A percentile compares a stretch with the other conserved stretches of the same genome.
Conservation (phyloP, 2,888 invertebrate species). For the Agrochola litura region DNA sequence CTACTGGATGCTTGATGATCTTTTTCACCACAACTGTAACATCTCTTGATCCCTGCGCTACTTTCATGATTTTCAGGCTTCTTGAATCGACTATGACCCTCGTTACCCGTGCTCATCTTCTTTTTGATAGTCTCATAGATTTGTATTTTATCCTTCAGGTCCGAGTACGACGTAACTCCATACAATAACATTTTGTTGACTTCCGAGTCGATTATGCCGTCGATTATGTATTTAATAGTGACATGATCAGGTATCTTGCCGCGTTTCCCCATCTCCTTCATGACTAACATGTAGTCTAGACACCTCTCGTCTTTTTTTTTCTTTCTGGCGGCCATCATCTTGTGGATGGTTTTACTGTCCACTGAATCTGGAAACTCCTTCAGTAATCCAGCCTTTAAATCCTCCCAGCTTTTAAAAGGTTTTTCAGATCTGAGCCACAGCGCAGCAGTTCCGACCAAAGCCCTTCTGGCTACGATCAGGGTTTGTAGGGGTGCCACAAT, state of each 20-base stretch:
- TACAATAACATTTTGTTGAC: neutral
- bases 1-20: no score
- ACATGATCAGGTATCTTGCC: slow-evolving; percentile 1
- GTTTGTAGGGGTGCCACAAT: no score
- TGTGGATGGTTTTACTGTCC: neutral
- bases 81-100: no score
- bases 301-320: neutral
- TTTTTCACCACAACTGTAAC: no score
- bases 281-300: neutral
- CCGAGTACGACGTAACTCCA: neutral
- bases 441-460: no score
- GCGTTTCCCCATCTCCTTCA: neutral
- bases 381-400: neutral
- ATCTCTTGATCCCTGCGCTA: no score
- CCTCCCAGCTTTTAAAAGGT: neutral
- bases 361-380: neutral
- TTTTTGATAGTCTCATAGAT: slow-evolving; percentile 1
- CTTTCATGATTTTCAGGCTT: no score
- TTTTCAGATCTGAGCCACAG: neutral
- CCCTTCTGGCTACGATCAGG: no score
- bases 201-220: neutral
- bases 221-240: neutral
- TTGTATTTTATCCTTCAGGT: neutral
- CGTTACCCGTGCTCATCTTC: neutral
- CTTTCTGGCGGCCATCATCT: neutral